Base-by-base conservation (phyloP, 37 sponge, comb jelly and placozoan species). In the Petrosia ficiformis region DNA sequence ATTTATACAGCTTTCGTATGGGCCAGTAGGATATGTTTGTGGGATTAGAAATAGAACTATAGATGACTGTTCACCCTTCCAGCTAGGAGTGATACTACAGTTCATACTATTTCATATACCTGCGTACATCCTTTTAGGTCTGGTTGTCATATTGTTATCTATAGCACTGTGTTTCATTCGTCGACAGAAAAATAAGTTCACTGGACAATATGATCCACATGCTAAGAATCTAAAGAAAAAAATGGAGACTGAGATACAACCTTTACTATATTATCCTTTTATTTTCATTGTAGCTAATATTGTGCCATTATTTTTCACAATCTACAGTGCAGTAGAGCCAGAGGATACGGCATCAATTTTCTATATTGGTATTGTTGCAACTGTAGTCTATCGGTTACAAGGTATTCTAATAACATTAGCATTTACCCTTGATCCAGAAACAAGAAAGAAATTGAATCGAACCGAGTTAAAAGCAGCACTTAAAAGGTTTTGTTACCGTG, bases 1-100 rank as follows among this genome's bases (percentile, higher is more conserved):
- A 1, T 89, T 89, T 72, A 58, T 89, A 0, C 2, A 75, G 39
- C 22, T 39, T 10, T 28, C 84, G 1, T 89, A 89, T 42, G 90
- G 90, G 2, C 44, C 35, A 35, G 80, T 80, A 0, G 90, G 90
- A 3, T 66, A 76, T 24, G 30, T 25, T 30, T 8, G 44, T 29
- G 2, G 44, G 76, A 36, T 75, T 59, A 4, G 28, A 28, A 22
- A 6, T n/a, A 33, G 16, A 3, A 64, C 32, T 35, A 48, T 48
- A 14, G 40, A 75, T 1, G 1, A 19, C 42, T 75, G 76, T 57
- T 26, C 59, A 57, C 37, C 1, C 8, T 60, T n/a, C 2, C 6
- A n/a, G 3, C 21, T 34, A 2, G 76, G 76, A 1, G 16, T 60
- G 24, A 30, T 56, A 19, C 39, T 30, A 1, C 61, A 32, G 39